Conservation (phyloP, 2,888 invertebrate species). For the Disparrhopalites patrizii region DNA sequence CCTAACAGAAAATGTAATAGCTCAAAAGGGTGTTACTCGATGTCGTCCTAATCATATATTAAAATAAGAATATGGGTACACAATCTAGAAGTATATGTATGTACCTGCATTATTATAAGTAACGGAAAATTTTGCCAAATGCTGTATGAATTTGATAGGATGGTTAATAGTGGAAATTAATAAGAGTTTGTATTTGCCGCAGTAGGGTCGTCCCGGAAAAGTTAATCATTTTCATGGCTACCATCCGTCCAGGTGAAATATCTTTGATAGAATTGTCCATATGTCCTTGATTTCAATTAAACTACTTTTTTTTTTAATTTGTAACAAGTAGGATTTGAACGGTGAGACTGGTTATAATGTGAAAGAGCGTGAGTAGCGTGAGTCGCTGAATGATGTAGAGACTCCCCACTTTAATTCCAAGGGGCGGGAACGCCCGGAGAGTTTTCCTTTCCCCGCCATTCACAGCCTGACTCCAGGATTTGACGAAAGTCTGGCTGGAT, state of each 20-base stretch:
- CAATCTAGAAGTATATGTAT: too few species aligned
- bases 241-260: neutral
- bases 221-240: too few species aligned
- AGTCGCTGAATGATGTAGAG: neutral
- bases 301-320: neutral
- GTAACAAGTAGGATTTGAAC: neutral
- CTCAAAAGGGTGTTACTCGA: too few species aligned
- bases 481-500: neutral
- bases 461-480: constrained; percentile 1
- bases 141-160: too few species aligned
- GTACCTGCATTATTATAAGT: too few species aligned
- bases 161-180: too few species aligned
- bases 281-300: neutral
- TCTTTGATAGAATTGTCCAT: neutral
- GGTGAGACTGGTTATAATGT: constrained; percentile 3
- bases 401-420: constrained; percentile 1
- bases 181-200: too few species aligned
- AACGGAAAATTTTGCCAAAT: too few species aligned
- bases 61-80: too few species aligned
- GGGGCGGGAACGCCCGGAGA: neutral
- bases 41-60: too few species aligned
- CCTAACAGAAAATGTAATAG: too few species aligned
- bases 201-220: too few species aligned
- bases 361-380: neutral
- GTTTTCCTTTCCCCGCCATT: neutral